Conservation (phyloP, 2,113 vertebrate genomes). For the Erpornis zantholeuca region DNA sequence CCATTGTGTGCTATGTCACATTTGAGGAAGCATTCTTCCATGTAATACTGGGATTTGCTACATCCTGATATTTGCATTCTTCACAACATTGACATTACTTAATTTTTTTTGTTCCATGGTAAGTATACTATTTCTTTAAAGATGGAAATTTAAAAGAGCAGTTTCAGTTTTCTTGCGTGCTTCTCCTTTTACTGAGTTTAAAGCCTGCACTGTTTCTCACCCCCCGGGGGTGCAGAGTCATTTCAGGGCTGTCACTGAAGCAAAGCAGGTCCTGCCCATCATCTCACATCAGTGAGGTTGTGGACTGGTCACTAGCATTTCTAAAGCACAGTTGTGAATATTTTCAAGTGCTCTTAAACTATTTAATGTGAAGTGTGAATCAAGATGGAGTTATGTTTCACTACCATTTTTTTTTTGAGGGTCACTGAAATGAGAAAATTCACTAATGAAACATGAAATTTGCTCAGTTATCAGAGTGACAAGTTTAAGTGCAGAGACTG, state of each 20-base stretch:
- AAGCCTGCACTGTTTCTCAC: neutral
- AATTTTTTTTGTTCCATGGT: neutral
- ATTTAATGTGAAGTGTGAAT: neutral
- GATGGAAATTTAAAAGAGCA: neutral
- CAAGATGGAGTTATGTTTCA: neutral
- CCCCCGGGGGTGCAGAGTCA: neutral
- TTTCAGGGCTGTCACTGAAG: neutral
- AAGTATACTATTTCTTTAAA: neutral
- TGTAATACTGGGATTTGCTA: neutral
- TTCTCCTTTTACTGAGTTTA: neutral
- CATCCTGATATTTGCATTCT: neutral
- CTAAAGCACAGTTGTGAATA: neutral
- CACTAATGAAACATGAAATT: neutral
- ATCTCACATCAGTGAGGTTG: accelerated
- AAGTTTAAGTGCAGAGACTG: neutral
- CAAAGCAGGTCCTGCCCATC: neutral
- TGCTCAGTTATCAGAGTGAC: neutral
- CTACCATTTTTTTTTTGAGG: neutral
- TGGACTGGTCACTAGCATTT: neutral
- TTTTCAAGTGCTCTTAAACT: neutral
- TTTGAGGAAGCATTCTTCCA: neutral
- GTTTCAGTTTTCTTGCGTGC: neutral
- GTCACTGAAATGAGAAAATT: neutral
- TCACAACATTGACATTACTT: neutral
- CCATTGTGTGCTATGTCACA: neutral